Evolutionary conservation across 2,888 invertebrate genomes (phyloP), one percentile per base, ranked within the genome.

Genomic region (Drosophila pseudotalamancana): DNA sequence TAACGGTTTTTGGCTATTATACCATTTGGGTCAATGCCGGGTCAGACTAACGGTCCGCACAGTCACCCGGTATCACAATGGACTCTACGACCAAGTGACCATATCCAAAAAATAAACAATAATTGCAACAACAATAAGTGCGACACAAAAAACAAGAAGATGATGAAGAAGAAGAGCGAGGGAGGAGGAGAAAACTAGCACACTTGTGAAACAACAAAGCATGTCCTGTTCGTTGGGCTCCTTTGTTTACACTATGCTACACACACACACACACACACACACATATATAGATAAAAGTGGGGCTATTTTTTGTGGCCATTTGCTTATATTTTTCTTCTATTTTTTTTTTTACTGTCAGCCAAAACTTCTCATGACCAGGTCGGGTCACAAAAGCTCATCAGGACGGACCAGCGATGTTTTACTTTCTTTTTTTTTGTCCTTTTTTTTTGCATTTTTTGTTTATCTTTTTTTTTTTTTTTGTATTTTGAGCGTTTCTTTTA

Each of bases 161-260:
- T n/a, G n/a, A n/a, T n/a, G 4, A 23, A 6, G 3, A 39, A 14
- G 12, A 27, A 27, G 43, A n/a, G 43, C 18, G n/a, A 2, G 11
- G 25, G 0, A 5, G 40, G 11, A 16, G 23, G 16, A 12, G 16
- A 48, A 48, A 49, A 35, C 11, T 3, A 23, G 29, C 27, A 59
- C 27, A 43, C 32, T 25, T 32, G 46, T 25, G 59, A 43, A 61
- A 62, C 54, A 77, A 65, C 67, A 67, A 63, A 60, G 79, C 45
- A 14, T 51, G 54, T 62, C 66, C 42, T 34, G 53, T 16, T 45
- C 48, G 56, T 63, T 51, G 66, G 55, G 32, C 57, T 69, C 57
- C 65, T 74, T 87, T 87, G 75, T 72, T 87, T 82, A 68, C 69
- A 74, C 65, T 37, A 39, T 21, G 55, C 46, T n/a, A 55, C 50